Base-by-base conservation (phyloP, 2,888 invertebrate species). In the Nymphalis c-album region DNA sequence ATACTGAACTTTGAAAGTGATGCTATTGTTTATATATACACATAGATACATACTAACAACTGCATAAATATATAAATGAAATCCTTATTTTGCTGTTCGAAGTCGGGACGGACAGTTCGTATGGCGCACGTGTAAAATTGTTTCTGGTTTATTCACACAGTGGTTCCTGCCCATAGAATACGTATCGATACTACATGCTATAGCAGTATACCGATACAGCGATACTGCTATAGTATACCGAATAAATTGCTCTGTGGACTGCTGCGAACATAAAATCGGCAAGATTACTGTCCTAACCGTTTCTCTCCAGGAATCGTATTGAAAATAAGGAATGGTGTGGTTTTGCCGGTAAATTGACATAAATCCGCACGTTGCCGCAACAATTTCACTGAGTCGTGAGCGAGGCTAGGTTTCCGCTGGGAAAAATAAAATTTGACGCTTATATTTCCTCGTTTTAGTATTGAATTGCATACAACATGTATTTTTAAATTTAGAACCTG, bases 191-290 rank as follows among this genome's bases (percentile, higher is more conserved):
- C 26, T 31, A 31, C 40, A 13, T 40, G 4, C 40, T 2, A 40
- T 40, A 40, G 13, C 40, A 40, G 13, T 40, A 13, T 40, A 40
- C 13, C 40, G 40, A 40, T 40, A 13, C 40, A 4, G 40, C 13
- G 40, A 40, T 40, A 13, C 20, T 17, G 26, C 17, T 53, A 53
- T 17, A 53, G 53, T 10, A 7, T 45, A 58, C 7, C 22, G 31
- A 20, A 35, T 40, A 16, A 20, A 20, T 63, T 50, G 13, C 17
- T 7, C 45, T 31, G 22, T 51, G 45, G 50, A 51, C 26, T 46
- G 55, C 55, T n/a, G 61, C 46, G 63, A 59, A 67, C 63, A 63
- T 68, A 63, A 68, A 68, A 68, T 63, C 60, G 60, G 31, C 55
- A 22, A 68, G 63, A 63, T 68, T 50, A 68, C 48, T 31, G 51